These are phyloP conservation scores for Phortica okadai DNA, from an alignment of 2,888 invertebrate species.

Conservation along the genomic window DNA sequence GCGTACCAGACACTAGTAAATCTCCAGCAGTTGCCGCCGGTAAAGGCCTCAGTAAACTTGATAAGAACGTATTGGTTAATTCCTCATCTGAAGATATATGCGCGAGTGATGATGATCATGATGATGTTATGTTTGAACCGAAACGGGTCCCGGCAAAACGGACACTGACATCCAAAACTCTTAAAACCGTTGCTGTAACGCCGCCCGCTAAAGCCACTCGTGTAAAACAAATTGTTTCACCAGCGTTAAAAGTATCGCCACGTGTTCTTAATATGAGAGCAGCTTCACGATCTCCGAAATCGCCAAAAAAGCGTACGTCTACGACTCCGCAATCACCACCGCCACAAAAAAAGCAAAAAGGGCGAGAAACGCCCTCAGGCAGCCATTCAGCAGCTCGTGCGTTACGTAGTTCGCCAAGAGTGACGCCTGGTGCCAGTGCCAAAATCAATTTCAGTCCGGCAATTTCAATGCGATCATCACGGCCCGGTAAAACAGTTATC, in stretches of 20 bases:
- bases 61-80: constrained; percentile 21
- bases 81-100: constrained; percentile 54
- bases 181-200: constrained; percentile 13
- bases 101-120: constrained; percentile 65
- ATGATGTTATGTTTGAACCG: constrained; percentile 46
- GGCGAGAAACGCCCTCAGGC: neutral
- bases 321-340: constrained; percentile 44
- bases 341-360: constrained; percentile 45
- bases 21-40: constrained; percentile 1
- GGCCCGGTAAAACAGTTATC: constrained; percentile 72
- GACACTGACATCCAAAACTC: constrained; percentile 33
- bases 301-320: constrained; percentile 6
- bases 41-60: constrained; percentile 38
- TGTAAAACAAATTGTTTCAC: constrained; percentile 14
- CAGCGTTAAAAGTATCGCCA: constrained; percentile 30
- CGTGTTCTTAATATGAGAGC: constrained; percentile 49
- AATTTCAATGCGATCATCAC: constrained; percentile 56
- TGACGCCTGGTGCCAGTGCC: constrained; percentile 55
- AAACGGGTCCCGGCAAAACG: constrained; percentile 19
- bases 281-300: constrained; percentile 28
- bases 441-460: constrained; percentile 69
- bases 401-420: constrained; percentile 37
- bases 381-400: constrained; percentile 34
- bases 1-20: constrained; percentile 45
- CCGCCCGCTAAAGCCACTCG: constrained; percentile 30